Percentiles rank a stretch among this genome's conserved stretches.
Evolutionary conservation across 1,140 invertebrate genomes (phyloP).

Genomic region (Drosophila nasuta): DNA sequence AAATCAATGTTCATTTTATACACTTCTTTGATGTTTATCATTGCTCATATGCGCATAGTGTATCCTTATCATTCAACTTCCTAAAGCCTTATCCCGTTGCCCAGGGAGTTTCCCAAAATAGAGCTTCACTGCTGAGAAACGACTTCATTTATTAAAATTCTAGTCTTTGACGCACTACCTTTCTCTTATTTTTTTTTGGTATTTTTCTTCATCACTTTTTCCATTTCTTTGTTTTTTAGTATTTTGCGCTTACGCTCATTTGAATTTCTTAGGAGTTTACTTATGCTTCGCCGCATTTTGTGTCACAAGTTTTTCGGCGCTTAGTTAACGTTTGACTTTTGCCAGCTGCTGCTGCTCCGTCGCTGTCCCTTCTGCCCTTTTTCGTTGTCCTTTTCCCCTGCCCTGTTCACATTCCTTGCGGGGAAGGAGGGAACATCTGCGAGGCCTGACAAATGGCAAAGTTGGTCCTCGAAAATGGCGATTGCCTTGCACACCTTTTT

Average conservation of each 20-base stretch:
- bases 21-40: constrained; percentile 32
- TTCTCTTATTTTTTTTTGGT: constrained; percentile 45
- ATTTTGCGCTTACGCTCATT: constrained; percentile 73
- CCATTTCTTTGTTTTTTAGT: constrained; percentile 44
- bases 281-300: constrained; percentile 75
- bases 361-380: constrained; percentile 12
- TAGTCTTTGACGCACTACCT: constrained; percentile 36
- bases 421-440: neutral
- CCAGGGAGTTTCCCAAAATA: constrained; percentile 2
- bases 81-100: neutral
- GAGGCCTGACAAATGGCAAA: constrained; percentile 51
- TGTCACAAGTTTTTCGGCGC: constrained; percentile 78
- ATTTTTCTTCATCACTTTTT: constrained; percentile 35
- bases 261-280: constrained; percentile 81
- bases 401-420: neutral
- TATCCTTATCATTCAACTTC: constrained; percentile 10
- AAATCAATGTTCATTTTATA: constrained; percentile 22
- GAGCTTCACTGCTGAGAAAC: constrained; percentile 26
- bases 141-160: constrained; percentile 77
- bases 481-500: constrained; percentile 20
- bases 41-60: constrained; percentile 23
- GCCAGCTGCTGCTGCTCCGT: constrained; percentile 43
- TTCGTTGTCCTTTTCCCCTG: neutral
- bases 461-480: constrained; percentile 60
- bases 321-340: constrained; percentile 83